These are phyloP conservation scores for Ancistrus triradiatus DNA, from an alignment of 2,113 vertebrate genomes.

Conservation along the genomic window DNA sequence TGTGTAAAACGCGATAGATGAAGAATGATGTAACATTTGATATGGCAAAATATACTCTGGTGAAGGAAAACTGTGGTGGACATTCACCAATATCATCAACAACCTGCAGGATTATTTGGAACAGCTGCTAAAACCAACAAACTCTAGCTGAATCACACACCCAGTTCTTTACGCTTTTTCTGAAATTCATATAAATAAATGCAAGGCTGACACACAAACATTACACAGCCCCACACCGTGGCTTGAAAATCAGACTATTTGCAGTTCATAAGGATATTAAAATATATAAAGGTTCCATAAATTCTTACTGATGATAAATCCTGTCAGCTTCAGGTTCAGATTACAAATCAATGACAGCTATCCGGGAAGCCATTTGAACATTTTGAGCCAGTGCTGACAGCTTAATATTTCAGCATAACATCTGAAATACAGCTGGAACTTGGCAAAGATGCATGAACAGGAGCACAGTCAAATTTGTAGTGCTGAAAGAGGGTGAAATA, in stretches of 20 bases:
- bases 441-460: conserved; percentile 23
- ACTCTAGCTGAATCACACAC: too few relatives aligned
- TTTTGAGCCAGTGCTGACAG: conserved; percentile 28
- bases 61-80: too few relatives aligned
- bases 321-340: conserved; percentile 42
- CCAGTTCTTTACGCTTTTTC: too few relatives aligned
- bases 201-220: too few relatives aligned
- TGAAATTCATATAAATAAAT: too few relatives aligned
- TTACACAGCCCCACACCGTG: too few relatives aligned
- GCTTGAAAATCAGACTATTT: conserved; percentile 2
- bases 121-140: too few relatives aligned
- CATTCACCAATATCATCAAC: too few relatives aligned
- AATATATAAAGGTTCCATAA: conserved; percentile 21
- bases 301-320: conserved; percentile 43
- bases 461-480: background rate
- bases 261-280: background rate
- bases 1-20: background rate
- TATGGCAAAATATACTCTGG: too few relatives aligned
- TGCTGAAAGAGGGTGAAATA: background rate
- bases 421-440: conserved; percentile 24
- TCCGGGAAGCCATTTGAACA: conserved; percentile 22
- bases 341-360: conserved; percentile 22
- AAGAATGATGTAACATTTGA: too few relatives aligned
- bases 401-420: conserved; percentile 14
- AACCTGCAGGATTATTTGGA: too few relatives aligned